These are phyloP conservation scores for Leptinotarsa lineolata DNA, from an alignment of 1,140 invertebrate species.

Conservation along the genomic window DNA sequence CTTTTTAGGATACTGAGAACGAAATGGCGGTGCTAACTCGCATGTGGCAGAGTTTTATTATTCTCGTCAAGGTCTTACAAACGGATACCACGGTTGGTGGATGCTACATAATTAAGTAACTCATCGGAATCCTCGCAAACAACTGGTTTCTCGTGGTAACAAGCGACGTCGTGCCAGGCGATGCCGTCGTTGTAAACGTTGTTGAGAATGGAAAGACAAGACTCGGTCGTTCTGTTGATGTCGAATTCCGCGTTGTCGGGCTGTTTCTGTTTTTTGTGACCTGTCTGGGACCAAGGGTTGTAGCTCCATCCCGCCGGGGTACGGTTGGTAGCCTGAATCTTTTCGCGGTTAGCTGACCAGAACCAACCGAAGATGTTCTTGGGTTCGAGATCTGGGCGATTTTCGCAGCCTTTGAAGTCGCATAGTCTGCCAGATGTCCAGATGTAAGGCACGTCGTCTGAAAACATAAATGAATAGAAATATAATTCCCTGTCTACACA, in stretches of 20 bases:
- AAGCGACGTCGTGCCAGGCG: conserved; percentile 90
- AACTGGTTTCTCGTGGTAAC: conserved; percentile 89
- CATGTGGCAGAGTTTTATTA: too few species aligned
- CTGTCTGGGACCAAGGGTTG: conserved; percentile 86
- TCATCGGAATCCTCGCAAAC: conserved; percentile 88
- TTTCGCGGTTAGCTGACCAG: conserved; percentile 88
- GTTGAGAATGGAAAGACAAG: conserved; percentile 83
- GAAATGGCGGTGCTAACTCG: too few species aligned
- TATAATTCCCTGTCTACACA: too few species aligned
- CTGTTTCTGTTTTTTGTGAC: conserved; percentile 84
- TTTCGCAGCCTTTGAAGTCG: conserved; percentile 91
- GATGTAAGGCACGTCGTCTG: conserved; percentile 88
- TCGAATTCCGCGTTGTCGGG: conserved; percentile 91
- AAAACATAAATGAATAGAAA: conserved; percentile 35
- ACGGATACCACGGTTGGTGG: conserved; percentile 78
- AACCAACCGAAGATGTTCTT: conserved; percentile 88
- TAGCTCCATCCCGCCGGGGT: conserved; percentile 70
- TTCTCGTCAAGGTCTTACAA: conserved; percentile 61
- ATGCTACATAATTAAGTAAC: conserved; percentile 79
- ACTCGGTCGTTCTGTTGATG: conserved; percentile 81
- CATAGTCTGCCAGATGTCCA: conserved; percentile 90
- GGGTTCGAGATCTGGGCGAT: conserved; percentile 81
- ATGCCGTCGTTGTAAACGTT: conserved; percentile 91
- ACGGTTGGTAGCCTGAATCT: conserved; percentile 83
- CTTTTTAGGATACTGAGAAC: too few species aligned